These are phyloP conservation scores for Ostrea denselamellosa DNA, from an alignment of 1,140 invertebrate genomes.

Conservation along the genomic window DNA sequence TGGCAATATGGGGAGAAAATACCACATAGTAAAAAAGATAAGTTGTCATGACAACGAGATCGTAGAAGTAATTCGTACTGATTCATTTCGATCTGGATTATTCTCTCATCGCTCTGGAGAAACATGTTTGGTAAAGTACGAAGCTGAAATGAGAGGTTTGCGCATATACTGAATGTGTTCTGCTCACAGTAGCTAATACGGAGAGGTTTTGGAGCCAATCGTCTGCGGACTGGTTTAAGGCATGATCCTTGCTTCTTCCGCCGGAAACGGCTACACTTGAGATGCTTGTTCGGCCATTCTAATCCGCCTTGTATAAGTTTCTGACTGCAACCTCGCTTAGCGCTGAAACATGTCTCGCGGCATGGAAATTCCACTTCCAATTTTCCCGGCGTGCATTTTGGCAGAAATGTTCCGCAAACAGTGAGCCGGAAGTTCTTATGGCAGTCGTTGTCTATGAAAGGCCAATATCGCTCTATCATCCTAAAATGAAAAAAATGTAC, in stretches of 20 bases:
- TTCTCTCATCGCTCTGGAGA: conserved; percentile 51
- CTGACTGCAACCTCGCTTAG: conserved; percentile 55
- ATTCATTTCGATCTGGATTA: conserved; percentile 56
- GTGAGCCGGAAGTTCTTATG: conserved; percentile 63
- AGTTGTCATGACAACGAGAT: conserved; percentile 51
- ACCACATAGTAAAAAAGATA: conserved; percentile 63
- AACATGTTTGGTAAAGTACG: conserved; percentile 65
- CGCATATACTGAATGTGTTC: conserved; percentile 56
- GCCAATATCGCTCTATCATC: conserved; percentile 62
- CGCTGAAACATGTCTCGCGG: conserved; percentile 59
- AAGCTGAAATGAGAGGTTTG: conserved; percentile 52
- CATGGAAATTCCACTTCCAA: conserved; percentile 54
- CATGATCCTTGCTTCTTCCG: conserved; percentile 49
- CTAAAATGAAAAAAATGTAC: conserved; percentile 50
- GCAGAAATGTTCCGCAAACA: conserved; percentile 63
- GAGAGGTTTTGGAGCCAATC: not conserved
- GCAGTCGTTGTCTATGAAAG: conserved; percentile 66
- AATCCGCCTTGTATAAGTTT: conserved; percentile 46
- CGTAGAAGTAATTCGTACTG: conserved; percentile 53
- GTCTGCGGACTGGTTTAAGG: conserved; percentile 41
- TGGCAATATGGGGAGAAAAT: conserved; percentile 62
- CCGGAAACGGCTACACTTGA: conserved; percentile 56
- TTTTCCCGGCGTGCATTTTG: conserved; percentile 58
- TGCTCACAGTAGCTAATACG: conserved; percentile 49
- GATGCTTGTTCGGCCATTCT: conserved; percentile 55